These are phyloP conservation scores for Bothrops alternatus DNA, from an alignment of 2,797 vertebrate species.

Conservation along the genomic window DNA sequence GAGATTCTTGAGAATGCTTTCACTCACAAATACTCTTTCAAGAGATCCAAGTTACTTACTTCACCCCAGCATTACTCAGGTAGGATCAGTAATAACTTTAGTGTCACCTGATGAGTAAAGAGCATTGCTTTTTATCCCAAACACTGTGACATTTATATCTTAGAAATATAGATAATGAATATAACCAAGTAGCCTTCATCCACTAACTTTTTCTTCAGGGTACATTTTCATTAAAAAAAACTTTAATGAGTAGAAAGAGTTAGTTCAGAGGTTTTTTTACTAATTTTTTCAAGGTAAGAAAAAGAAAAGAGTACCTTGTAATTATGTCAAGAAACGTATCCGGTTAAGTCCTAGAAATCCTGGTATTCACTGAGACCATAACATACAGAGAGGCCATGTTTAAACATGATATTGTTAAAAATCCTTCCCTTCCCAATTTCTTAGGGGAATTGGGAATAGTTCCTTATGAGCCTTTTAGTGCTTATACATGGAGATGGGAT, in stretches of 20 bases:
- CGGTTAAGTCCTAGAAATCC: not conserved
- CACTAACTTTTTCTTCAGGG: not conserved
- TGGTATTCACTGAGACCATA: not conserved
- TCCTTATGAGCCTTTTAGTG: not conserved
- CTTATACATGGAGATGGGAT: not conserved
- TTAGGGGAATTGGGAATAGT: too few relatives aligned
- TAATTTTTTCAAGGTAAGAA: not conserved
- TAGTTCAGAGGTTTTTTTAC: not conserved
- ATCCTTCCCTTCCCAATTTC: not conserved
- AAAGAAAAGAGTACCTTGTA: not conserved
- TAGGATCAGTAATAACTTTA: slow-evolving; percentile 38
- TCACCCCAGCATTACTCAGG: slow-evolving; percentile 32
- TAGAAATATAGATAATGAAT: not conserved
- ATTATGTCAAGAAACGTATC: too few relatives aligned
- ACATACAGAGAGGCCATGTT: not conserved
- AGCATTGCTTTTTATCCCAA: slow-evolving; percentile 54
- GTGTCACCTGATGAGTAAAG: slow-evolving; percentile 54
- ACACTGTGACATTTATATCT: not conserved
- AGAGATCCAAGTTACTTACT: slow-evolving; percentile 61
- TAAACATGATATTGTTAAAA: not conserved
- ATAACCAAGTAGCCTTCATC: not conserved
- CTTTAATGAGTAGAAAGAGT: not conserved
- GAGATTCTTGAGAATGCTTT: slow-evolving; percentile 70
- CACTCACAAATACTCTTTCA: slow-evolving; percentile 42
- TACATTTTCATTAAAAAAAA: not conserved